Percentiles rank a stretch among this genome's conserved stretches.
Evolutionary conservation across 2,888 invertebrate species (phyloP).

Genomic region (Drosophila peninsularis): DNA sequence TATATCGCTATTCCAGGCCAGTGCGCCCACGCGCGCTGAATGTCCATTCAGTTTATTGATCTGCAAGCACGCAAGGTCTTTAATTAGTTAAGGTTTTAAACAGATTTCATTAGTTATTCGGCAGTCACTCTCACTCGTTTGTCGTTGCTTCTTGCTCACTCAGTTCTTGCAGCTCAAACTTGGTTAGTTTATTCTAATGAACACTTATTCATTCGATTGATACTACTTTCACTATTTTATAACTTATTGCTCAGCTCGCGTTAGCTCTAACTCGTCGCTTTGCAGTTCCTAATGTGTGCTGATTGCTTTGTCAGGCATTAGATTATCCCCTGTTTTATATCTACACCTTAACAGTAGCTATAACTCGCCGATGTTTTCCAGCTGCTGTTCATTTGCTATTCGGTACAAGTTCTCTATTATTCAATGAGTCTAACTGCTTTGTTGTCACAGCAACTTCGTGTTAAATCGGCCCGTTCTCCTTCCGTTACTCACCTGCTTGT

Average conservation of each 20-base stretch:
- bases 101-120: background rate
- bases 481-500: conserved; percentile 88
- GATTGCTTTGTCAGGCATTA: no score
- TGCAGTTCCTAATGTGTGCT: no score
- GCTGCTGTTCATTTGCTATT: background rate
- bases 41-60: conserved; percentile 96
- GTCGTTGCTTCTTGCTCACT: background rate
- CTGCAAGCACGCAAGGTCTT: conserved; percentile 80
- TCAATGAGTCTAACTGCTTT: background rate
- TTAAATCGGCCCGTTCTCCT: background rate
- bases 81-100: background rate
- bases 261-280: background rate
- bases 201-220: background rate
- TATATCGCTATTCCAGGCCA: conserved; percentile 99
- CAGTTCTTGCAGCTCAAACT: background rate
- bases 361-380: background rate
- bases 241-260: background rate
- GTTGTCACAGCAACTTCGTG: background rate
- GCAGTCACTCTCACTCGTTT: background rate
- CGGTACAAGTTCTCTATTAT: background rate
- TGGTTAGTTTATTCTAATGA: background rate
- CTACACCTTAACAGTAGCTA: no score
- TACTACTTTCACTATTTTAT: background rate
- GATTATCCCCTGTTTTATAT: no score
- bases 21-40: conserved; percentile 95